Evolutionary conservation across 1,140 invertebrate genomes (phyloP).

Genomic region (Aphis gossypii): DNA sequence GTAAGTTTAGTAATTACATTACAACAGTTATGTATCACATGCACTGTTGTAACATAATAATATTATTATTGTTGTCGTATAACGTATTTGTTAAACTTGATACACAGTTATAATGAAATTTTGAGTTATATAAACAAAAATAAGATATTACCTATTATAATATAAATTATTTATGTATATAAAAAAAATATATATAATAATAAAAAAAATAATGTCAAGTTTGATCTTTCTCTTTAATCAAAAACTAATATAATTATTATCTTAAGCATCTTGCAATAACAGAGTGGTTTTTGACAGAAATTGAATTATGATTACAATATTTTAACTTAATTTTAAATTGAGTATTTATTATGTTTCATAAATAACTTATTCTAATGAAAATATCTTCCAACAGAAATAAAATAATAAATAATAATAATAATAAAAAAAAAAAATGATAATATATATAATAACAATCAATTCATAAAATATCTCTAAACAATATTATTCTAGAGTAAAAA

Average conservation of each 20-base stretch:
- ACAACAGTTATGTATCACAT: background rate
- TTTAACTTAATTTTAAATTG: slow-evolving; percentile 41
- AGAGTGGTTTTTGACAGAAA: background rate
- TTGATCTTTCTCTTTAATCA: slow-evolving; percentile 6
- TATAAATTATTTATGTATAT: slow-evolving; percentile 23
- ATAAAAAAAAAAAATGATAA: slow-evolving; percentile 26
- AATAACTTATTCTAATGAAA: slow-evolving; percentile 49
- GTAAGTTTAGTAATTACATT: background rate
- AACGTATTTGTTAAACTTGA: background rate
- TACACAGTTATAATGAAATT: background rate
- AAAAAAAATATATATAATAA: slow-evolving; percentile 31
- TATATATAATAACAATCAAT: slow-evolving; percentile 52
- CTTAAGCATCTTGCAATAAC: background rate
- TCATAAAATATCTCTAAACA: slow-evolving; percentile 43
- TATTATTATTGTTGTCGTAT: background rate
- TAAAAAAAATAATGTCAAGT: slow-evolving; percentile 31
- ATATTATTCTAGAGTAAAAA: slow-evolving; percentile 34
- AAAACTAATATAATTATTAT: background rate
- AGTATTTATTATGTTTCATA: slow-evolving; percentile 37
- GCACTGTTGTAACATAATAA: background rate
- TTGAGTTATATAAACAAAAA: slow-evolving; percentile 24
- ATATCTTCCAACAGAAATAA: slow-evolving; percentile 49
- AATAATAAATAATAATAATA: slow-evolving; percentile 35
- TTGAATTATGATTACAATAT: slow-evolving; percentile 16
- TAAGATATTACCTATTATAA: background rate